Base-by-base conservation (phyloP, 1,140 invertebrate species). In the Ceratosolen fusciceps region DNA sequence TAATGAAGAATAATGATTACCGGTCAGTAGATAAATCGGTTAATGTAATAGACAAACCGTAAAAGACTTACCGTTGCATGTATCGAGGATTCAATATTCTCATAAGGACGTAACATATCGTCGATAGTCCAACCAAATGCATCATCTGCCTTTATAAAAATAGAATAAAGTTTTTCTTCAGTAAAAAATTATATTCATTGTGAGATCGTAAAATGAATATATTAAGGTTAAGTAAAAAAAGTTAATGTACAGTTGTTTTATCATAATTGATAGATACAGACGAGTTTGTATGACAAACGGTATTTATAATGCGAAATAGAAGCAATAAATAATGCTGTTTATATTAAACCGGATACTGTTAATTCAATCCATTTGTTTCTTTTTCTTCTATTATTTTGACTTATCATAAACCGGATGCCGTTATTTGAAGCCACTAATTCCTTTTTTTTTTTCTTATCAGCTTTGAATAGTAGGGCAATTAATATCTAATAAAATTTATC, bases 61-160 rank as follows among this genome's bases (percentile, higher is more conserved):
- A 3, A 70, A n/a, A 67, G n/a, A 10, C 86, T 88, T 89, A 94
- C 93, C 92, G 92, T 84, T 94, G 94, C 84, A 95, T 92, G 65
- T 92, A 90, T 72, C 90, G 87, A 75, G 94, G 93, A 86, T 91
- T 92, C 82, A 92, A 89, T 34, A 90, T 92, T 43, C 91, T 86
- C 77, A 96, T 93, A 24, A 94, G 91, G 80, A 94, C 89, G 86
- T 96, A 97, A 89, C 94, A 95, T 83, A 95, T 84, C 82, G 93
- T 92, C 60, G 95, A 94, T 77, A 96, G 89, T 81, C 93, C 92
- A 68, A 94, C 93, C 83, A 96, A 91, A 88, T 96, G 95, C 82
- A 96, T 92, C 7, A 95, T 93, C 90, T 96, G 95, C 81, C 94
- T 95, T 78, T 91, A 92, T 24, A 54, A 24, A 77, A 77, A 65